These are phyloP conservation scores for Hecatera dysodea DNA, from an alignment of 2,888 invertebrate species.

Conservation along the genomic window DNA sequence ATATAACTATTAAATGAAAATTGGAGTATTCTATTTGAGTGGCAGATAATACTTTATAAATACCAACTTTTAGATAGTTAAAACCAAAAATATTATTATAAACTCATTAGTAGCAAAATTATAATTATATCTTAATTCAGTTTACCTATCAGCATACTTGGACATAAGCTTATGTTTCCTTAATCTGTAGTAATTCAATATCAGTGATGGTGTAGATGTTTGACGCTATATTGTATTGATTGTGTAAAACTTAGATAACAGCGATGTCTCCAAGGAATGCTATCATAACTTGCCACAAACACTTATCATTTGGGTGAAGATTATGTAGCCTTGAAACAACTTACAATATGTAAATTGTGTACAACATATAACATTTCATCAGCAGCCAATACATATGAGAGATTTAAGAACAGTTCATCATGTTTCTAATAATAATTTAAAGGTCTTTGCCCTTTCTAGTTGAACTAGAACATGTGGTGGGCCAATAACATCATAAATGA, in stretches of 20 bases:
- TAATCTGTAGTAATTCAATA: background rate
- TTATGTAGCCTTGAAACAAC: slow-evolving; percentile 74
- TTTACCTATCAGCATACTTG: background rate
- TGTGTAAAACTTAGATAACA: slow-evolving; percentile 57
- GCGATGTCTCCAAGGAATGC: slow-evolving; percentile 45
- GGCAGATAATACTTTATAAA: no score
- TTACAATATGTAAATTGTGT: slow-evolving; percentile 57
- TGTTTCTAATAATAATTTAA: slow-evolving; percentile 26
- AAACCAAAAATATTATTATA: background rate
- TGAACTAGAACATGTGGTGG: slow-evolving; percentile 19
- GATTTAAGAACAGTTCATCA: slow-evolving; percentile 8
- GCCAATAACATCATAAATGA: slow-evolving; percentile 13
- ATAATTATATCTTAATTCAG: background rate
- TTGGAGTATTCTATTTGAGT: background rate
- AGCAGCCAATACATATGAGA: slow-evolving; percentile 8
- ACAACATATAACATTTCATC: slow-evolving; percentile 31
- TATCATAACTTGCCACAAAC: slow-evolving; percentile 58
- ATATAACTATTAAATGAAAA: background rate
- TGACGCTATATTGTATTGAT: slow-evolving; percentile 38
- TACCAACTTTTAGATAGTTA: no score
- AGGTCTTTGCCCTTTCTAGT: slow-evolving; percentile 43
- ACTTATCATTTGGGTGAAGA: slow-evolving; percentile 69
- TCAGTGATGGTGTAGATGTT: slow-evolving; percentile 6
- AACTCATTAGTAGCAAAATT: background rate
- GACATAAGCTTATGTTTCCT: background rate